A percentile compares a stretch with the other conserved stretches of the same genome.
Evolutionary conservation across 1,140 invertebrate genomes (phyloP).

Genomic region (Harlomillsia oculata): DNA sequence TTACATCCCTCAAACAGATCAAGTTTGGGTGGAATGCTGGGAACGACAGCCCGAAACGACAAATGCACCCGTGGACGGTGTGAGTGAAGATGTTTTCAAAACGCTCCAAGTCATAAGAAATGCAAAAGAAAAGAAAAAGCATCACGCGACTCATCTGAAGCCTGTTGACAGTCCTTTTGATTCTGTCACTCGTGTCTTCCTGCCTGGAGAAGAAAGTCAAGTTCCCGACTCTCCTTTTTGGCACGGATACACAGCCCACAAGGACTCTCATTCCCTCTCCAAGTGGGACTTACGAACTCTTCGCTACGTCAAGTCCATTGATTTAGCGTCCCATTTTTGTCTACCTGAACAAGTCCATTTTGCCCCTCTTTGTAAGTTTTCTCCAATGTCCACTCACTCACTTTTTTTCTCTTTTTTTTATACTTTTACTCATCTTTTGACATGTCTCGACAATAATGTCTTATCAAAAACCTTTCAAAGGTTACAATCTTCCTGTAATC

Average conservation of each 20-base stretch:
- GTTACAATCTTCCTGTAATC: neutral
- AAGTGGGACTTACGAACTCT: conserved; percentile 68
- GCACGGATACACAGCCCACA: conserved; percentile 67
- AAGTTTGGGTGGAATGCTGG: conserved; percentile 72
- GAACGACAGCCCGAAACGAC: conserved; percentile 48
- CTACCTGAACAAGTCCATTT: conserved; percentile 60
- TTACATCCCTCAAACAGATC: conserved; percentile 63
- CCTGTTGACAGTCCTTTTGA: conserved; percentile 71
- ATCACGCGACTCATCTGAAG: conserved; percentile 67
- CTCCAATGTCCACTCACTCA: neutral
- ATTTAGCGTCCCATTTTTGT: conserved; percentile 64
- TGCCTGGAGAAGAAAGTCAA: too few species aligned
- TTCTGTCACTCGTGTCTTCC: conserved; percentile 59
- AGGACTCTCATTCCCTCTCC: conserved; percentile 61
- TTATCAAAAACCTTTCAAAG: too few species aligned
- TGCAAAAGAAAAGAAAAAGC: conserved; percentile 64
- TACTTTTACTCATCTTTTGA: too few species aligned
- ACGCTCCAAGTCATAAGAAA: conserved; percentile 67
- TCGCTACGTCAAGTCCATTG: conserved; percentile 62
- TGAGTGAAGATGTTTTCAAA: conserved; percentile 49
- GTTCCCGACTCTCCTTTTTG: conserved; percentile 41
- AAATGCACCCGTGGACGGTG: conserved; percentile 41
- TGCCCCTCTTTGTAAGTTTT: conserved; percentile 60
- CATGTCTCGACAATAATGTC: too few species aligned
- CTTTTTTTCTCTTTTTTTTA: neutral